Conservation (phyloP, 2,797 vertebrate genomes). For the Hybognathus amarus region DNA sequence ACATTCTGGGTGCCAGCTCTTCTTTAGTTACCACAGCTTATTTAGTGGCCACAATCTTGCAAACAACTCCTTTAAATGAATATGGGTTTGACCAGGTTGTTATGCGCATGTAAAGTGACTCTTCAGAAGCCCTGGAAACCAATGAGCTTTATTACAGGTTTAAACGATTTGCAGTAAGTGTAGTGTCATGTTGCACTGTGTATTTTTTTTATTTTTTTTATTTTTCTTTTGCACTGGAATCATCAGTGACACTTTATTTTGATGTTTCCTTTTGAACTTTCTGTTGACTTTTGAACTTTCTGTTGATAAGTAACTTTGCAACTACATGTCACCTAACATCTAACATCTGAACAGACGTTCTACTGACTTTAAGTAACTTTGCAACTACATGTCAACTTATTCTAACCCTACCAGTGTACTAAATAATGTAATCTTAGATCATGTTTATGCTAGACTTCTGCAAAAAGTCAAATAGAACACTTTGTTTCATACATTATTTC, state of each 20-base stretch:
- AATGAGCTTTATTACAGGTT: constrained; percentile 21
- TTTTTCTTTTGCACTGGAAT: not conserved
- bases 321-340: too few relatives aligned
- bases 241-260: too few relatives aligned
- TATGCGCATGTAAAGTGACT: constrained; percentile 1
- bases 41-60: too few relatives aligned
- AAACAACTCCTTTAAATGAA: not conserved
- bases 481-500: not conserved
- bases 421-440: not conserved
- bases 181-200: not conserved
- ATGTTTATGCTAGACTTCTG: not conserved
- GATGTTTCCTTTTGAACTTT: too few relatives aligned
- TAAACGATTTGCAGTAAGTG: not conserved
- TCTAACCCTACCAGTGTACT: too few relatives aligned
- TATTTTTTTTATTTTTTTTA: not conserved
- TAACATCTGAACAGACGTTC: too few relatives aligned
- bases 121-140: not conserved
- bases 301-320: too few relatives aligned
- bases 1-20: too few relatives aligned
- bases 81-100: constrained; percentile 22
- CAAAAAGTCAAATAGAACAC: not conserved
- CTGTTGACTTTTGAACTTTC: too few relatives aligned
- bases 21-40: too few relatives aligned
- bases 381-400: too few relatives aligned
- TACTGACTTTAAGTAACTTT: too few relatives aligned